Percentiles rank a stretch among this genome's conserved stretches.
phyloP scores from a whole-genome alignment of 2,888 invertebrate genomes.

The Drosophila birchii region DNA sequence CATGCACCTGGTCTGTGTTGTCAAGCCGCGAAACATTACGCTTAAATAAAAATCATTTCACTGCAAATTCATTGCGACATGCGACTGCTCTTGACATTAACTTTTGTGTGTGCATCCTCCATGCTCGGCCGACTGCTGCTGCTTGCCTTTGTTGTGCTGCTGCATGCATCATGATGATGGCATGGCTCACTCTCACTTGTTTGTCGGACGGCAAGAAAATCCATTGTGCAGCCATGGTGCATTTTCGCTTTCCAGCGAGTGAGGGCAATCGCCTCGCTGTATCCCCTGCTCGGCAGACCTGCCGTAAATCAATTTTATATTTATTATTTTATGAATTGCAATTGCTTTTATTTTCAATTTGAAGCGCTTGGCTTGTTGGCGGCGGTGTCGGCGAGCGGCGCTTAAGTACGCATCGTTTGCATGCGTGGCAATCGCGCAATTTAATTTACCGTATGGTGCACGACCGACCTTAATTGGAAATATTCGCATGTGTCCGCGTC shows the following conservation, averaged over 20 bases:
- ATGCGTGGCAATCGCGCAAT: slow-evolving; percentile 62
- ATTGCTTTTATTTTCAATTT: slow-evolving; percentile 61
- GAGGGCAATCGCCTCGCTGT: slow-evolving; percentile 18
- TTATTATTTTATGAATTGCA: slow-evolving; percentile 80
- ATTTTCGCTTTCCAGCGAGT: slow-evolving; percentile 63
- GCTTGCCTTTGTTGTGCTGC: slow-evolving; percentile 15
- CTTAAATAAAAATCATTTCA: slow-evolving; percentile 73
- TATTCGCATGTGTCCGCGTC: slow-evolving; percentile 35
- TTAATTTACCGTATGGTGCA: slow-evolving; percentile 73
- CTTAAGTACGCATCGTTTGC: slow-evolving; percentile 75
- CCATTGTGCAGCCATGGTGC: slow-evolving; percentile 51
- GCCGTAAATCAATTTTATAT: slow-evolving; percentile 78
- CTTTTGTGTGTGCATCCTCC: slow-evolving; percentile 33
- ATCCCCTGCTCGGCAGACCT: slow-evolving; percentile 44
- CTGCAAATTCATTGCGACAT: slow-evolving; percentile 69
- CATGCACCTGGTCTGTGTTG: slow-evolving; percentile 10
- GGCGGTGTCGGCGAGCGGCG: slow-evolving; percentile 43
- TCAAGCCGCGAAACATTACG: slow-evolving; percentile 46
- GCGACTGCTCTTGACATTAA: slow-evolving; percentile 64
- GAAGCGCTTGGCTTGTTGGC: slow-evolving; percentile 28
- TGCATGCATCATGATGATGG: slow-evolving; percentile 7
- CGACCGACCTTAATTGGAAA: slow-evolving; percentile 54
- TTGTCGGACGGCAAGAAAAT: slow-evolving; percentile 40
- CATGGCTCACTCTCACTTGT: slow-evolving; percentile 53
- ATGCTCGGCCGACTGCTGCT: neutral